Conservation (phyloP, 2,113 vertebrate species). For the Vimba vimba region DNA sequence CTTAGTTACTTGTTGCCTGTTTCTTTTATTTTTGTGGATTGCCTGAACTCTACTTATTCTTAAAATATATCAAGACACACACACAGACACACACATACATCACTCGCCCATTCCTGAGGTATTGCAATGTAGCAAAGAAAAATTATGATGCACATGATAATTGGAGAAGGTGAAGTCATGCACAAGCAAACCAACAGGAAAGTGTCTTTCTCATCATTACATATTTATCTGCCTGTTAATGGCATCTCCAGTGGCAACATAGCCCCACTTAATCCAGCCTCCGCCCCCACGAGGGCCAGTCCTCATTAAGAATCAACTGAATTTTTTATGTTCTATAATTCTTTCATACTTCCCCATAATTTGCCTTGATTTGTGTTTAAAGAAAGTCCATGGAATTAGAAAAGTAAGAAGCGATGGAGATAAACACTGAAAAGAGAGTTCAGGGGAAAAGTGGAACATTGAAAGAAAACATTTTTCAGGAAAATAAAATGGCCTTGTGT, state of each 20-base stretch:
- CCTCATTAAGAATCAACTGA: slow-evolving; percentile 77
- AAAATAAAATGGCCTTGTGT: slow-evolving; percentile 25
- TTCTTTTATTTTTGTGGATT: slow-evolving; percentile 26
- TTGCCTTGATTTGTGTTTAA: slow-evolving; percentile 73
- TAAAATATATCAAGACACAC: slow-evolving; percentile 17
- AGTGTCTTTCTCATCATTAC: slow-evolving; percentile 76
- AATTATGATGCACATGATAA: slow-evolving; percentile 64
- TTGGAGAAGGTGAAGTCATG: slow-evolving; percentile 74
- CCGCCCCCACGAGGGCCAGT: slow-evolving; percentile 61
- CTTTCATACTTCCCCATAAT: slow-evolving; percentile 73
- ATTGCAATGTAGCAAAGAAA: slow-evolving; percentile 38
- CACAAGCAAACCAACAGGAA: slow-evolving; percentile 71
- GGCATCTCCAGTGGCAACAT: slow-evolving; percentile 67
- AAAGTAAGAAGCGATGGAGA: slow-evolving; percentile 44
- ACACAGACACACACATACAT: slow-evolving; percentile 9
- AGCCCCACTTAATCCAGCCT: slow-evolving; percentile 21
- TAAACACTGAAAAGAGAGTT: slow-evolving; percentile 55
- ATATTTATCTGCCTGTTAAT: slow-evolving; percentile 80
- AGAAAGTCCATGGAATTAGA: slow-evolving; percentile 55
- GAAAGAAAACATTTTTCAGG: background rate
- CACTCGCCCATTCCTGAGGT: slow-evolving; percentile 37
- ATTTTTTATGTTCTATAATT: slow-evolving; percentile 80
- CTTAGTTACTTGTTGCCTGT: background rate
- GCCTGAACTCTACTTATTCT: slow-evolving; percentile 25
- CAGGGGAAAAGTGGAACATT: slow-evolving; percentile 52